Evolutionary conservation across 2,113 vertebrate species (phyloP).

Genomic region (Arizona elegans): DNA sequence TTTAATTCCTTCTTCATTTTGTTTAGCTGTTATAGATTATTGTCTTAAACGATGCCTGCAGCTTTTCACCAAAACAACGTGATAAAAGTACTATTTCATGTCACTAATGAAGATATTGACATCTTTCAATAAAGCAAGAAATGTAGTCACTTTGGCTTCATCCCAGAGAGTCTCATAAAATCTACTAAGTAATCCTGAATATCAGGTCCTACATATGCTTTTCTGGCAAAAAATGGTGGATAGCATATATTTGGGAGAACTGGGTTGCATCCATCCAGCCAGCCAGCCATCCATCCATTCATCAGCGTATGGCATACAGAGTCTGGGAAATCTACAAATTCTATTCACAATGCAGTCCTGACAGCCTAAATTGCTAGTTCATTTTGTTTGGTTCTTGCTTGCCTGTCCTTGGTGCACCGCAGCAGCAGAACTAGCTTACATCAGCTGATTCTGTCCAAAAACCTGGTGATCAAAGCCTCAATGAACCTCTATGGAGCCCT

Average conservation of each 20-base stretch:
- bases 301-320: background rate
- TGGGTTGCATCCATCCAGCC: background rate
- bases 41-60: background rate
- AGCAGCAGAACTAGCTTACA: background rate
- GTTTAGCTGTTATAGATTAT: background rate
- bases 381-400: background rate
- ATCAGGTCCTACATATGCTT: background rate
- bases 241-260: background rate
- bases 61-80: background rate
- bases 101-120: background rate
- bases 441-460: background rate
- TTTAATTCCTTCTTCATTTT: background rate
- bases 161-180: background rate
- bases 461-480: background rate
- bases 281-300: background rate
- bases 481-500: background rate
- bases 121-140: background rate
- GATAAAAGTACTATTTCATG: background rate
- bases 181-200: background rate
- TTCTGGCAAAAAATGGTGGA: background rate
- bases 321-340: background rate
- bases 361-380: background rate
- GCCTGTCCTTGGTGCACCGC: background rate
- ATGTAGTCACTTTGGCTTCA: background rate
- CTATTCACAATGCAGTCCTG: background rate